Conservation (phyloP, 2,797 vertebrate genomes). For the Molossus alvarezi region DNA sequence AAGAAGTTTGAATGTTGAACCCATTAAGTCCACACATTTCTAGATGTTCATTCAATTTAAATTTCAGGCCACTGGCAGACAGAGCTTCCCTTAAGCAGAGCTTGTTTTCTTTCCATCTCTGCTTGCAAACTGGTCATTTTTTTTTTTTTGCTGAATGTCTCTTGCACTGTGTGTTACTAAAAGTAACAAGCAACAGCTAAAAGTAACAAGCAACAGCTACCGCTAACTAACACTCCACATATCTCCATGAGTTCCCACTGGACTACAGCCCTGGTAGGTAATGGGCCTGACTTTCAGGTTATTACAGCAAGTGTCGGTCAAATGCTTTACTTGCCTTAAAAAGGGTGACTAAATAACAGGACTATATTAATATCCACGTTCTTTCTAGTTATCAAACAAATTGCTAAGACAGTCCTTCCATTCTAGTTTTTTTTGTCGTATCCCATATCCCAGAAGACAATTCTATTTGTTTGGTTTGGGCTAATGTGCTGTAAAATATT, state of each 20-base stretch:
- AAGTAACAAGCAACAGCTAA: neutral
- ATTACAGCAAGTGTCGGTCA: neutral
- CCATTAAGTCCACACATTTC: neutral
- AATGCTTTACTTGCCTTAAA: neutral
- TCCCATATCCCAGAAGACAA: neutral
- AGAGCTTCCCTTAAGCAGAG: neutral
- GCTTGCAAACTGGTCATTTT: neutral
- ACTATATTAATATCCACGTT: neutral
- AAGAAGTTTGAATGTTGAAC: neutral
- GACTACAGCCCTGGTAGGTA: neutral
- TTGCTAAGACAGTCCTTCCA: neutral
- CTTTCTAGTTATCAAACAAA: conserved; percentile 51
- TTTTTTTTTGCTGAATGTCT: neutral
- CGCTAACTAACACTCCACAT: neutral
- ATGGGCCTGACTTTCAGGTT: neutral
- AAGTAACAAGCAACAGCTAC: neutral
- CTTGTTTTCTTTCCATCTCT: neutral
- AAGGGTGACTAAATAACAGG: neutral
- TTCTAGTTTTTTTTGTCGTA: neutral
- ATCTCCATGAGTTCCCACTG: neutral
- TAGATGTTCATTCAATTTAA: conserved; percentile 34
- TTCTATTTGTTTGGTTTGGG: conserved; percentile 21
- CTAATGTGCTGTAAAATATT: neutral
- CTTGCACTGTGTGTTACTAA: neutral
- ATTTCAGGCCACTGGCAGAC: neutral